A percentile compares a stretch with the other conserved stretches of the same genome.
Conservation (phyloP, 2,113 vertebrate species). For the Bufo bufo region DNA sequence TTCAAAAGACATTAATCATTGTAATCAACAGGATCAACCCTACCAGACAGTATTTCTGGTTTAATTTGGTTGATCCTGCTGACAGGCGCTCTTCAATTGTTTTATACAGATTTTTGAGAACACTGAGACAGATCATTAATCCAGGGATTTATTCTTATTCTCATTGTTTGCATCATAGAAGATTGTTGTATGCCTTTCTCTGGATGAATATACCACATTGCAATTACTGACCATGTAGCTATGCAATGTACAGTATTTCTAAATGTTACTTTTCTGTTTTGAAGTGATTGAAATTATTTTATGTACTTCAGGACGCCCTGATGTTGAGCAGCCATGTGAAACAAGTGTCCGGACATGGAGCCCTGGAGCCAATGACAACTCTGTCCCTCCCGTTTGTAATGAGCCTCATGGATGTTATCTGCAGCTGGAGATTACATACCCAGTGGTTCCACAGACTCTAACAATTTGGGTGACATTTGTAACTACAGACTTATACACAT, state of each 20-base stretch:
- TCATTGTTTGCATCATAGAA: not conserved
- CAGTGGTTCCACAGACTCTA: conserved; percentile 87
- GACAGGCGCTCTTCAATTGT: too few species aligned
- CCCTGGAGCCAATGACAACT: conserved; percentile 83
- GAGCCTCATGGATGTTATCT: conserved; percentile 94
- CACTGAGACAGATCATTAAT: too few species aligned
- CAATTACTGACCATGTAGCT: not conserved
- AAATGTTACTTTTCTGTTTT: not conserved
- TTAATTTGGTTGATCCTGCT: too few species aligned
- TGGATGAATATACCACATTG: not conserved
- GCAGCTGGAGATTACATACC: conserved; percentile 87
- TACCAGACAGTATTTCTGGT: too few species aligned
- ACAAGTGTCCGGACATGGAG: conserved; percentile 96
- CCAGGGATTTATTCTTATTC: not conserved
- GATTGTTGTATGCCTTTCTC: not conserved
- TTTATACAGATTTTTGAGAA: too few species aligned
- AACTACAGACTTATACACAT: conserved; percentile 86
- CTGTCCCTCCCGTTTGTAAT: conserved; percentile 79
- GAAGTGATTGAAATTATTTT: not conserved
- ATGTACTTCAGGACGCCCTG: conserved; percentile 85
- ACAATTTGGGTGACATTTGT: conserved; percentile 96
- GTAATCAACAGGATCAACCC: too few species aligned
- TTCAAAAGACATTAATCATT: too few species aligned
- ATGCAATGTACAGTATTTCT: not conserved
- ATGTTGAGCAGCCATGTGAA: conserved; percentile 95